A percentile compares a stretch with the other conserved stretches of the same genome.
Evolutionary conservation across 2,888 invertebrate genomes (phyloP).

Genomic region (Linnaemya vulpina): DNA sequence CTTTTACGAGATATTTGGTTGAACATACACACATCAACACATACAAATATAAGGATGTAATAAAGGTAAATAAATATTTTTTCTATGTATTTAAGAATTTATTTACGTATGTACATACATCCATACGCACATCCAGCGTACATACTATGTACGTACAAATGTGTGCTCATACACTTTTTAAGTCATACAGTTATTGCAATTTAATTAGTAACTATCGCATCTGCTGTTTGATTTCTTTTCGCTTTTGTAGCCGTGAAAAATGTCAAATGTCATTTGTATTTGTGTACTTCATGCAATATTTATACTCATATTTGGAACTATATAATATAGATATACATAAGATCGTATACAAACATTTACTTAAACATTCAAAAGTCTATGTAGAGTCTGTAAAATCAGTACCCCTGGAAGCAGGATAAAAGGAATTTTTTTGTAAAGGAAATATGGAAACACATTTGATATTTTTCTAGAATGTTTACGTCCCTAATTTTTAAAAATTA

Average conservation of each 20-base stretch:
- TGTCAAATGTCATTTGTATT: slow-evolving; percentile 54
- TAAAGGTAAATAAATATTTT: slow-evolving; percentile 61
- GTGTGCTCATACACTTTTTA: slow-evolving; percentile 10
- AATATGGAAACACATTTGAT: too few relatives aligned
- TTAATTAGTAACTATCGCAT: slow-evolving; percentile 31
- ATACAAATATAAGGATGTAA: slow-evolving; percentile 40
- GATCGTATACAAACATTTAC: background rate
- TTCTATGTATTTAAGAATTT: slow-evolving; percentile 1
- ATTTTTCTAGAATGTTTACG: too few relatives aligned
- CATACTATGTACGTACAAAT: background rate
- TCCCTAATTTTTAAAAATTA: too few relatives aligned
- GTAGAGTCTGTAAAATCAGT: too few relatives aligned
- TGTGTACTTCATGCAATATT: background rate
- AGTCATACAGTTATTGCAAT: slow-evolving; percentile 42
- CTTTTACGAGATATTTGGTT: slow-evolving; percentile 45
- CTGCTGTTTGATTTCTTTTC: slow-evolving; percentile 30
- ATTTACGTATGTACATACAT: background rate
- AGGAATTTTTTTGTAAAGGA: too few relatives aligned
- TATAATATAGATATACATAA: background rate
- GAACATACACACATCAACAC: slow-evolving; percentile 20
- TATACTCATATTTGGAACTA: background rate
- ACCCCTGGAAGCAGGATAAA: too few relatives aligned
- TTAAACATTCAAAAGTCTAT: background rate
- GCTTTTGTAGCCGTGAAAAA: slow-evolving; percentile 42
- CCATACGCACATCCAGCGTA: background rate